Evolutionary conservation across 1,140 invertebrate species (phyloP).

Genomic region (Drosophila suzukii): DNA sequence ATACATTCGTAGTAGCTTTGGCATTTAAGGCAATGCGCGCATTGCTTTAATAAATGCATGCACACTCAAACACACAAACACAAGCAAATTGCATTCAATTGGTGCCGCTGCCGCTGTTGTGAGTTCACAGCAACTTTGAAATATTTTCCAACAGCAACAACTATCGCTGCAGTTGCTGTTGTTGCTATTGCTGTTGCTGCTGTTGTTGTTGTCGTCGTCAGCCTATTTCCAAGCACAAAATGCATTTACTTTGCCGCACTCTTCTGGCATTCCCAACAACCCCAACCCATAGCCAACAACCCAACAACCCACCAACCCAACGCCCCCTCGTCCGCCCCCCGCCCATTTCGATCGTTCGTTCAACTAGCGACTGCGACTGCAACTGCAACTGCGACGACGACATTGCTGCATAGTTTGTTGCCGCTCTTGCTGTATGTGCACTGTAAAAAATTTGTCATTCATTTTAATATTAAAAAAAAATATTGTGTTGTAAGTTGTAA

Average conservation of each 20-base stretch:
- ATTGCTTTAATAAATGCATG: constrained; percentile 81
- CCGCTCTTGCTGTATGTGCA: constrained; percentile 1
- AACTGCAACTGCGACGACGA: constrained; percentile 22
- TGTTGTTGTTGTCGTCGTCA: constrained; percentile 36
- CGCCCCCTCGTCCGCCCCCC: constrained; percentile 44
- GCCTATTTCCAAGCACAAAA: constrained; percentile 69
- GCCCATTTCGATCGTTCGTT: constrained; percentile 43
- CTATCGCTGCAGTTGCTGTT: constrained; percentile 23
- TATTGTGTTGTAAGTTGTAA: not conserved
- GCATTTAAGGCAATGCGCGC: constrained; percentile 81
- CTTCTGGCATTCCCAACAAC: constrained; percentile 51
- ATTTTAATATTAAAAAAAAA: not conserved
- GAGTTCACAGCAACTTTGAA: constrained; percentile 82
- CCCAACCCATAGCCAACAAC: not conserved
- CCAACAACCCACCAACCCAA: constrained; percentile 23
- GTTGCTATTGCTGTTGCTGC: constrained; percentile 1
- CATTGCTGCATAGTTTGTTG: constrained; percentile 59
- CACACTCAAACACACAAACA: constrained; percentile 48
- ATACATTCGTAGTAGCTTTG: constrained; percentile 63
- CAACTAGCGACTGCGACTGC: constrained; percentile 45
- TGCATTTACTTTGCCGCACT: constrained; percentile 59
- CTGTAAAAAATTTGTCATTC: not conserved
- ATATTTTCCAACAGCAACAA: constrained; percentile 77
- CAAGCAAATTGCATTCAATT: constrained; percentile 79
- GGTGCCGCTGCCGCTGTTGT: constrained; percentile 70